Evolutionary conservation across 2,888 invertebrate species (phyloP), one percentile per base, ranked within the genome.

Genomic region (Apoderus coryli): DNA sequence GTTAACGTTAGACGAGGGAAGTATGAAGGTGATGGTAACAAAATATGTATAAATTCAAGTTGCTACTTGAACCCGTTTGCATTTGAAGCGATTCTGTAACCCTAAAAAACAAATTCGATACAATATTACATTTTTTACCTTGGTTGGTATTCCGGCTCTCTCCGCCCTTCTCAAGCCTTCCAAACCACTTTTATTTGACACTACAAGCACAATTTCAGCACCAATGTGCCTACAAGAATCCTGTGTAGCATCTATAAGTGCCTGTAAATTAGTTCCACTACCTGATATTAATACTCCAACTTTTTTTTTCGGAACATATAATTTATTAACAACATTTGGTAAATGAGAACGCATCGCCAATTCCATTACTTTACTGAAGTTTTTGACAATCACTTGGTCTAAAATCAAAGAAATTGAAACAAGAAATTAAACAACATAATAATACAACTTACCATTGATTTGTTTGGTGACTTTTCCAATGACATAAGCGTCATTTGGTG

Each of bases 251-350:
- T 95, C 79, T 31, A 95, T 75, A 16, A 96, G 59, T 1, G 92
- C 80, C 54, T 86, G 79, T 14, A 82, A 62, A 59, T 82, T 82
- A 34, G 74, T 76, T 22, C 82, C 81, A 38, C 64, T 72, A 23
- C 96, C 96, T 0, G 95, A 96, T 39, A 90, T 92, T 6, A 96
- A 65, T 6, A 96, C 90, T 1, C 78, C 95, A 27, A 90, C 84
- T 57, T 72, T 64, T 47, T 67, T 72, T 34, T 57, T 50, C 9
- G 50, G 43, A 3, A 63, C 48, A 22, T 33, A 27, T 4, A 58
- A 45, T 14, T 49, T 43, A 6, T 39, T 27, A 2, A 50, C 36
- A 4, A 48, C 16, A 6, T 30, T 23, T 1, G 56, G 54, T 9
- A 72, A 53, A 43, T 62, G 59, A 5, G 56, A 58, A 24, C 65